These are phyloP conservation scores for Pandion haliaetus DNA, from an alignment of 2,113 vertebrate species.

Conservation along the genomic window DNA sequence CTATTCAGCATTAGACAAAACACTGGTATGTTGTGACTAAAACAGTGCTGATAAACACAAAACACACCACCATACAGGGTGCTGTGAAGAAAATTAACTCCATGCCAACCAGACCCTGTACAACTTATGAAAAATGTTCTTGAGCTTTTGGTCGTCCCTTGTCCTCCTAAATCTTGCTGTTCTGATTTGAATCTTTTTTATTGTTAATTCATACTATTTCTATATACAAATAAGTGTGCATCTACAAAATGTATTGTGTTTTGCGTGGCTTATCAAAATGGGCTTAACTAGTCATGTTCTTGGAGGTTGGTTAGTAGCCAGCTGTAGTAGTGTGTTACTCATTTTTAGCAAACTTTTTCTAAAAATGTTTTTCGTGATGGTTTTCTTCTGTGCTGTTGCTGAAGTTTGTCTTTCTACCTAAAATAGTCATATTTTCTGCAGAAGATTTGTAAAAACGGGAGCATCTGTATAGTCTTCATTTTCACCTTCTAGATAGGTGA, in stretches of 20 bases:
- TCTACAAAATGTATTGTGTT: not conserved
- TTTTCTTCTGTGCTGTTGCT: not conserved
- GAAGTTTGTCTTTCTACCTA: not conserved
- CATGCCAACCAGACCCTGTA: not conserved
- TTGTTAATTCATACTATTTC: not conserved
- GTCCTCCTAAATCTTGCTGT: not conserved
- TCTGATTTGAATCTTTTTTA: not conserved
- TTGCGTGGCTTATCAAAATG: not conserved
- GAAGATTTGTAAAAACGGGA: not conserved
- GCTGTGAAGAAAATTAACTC: not conserved
- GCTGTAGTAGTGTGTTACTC: not conserved
- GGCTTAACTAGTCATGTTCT: not conserved
- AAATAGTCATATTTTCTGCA: not conserved
- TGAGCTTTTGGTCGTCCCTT: not conserved
- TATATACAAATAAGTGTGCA: rapidly evolving
- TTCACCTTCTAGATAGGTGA: not conserved
- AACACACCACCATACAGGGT: not conserved
- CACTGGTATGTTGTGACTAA: too few relatives aligned
- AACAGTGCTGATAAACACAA: too few relatives aligned
- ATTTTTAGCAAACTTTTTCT: not conserved
- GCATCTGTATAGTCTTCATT: not conserved
- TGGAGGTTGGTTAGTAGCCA: not conserved
- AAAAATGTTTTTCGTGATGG: not conserved
- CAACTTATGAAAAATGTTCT: not conserved
- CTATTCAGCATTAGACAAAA: not conserved